Evolutionary conservation across 2,888 invertebrate species (phyloP).

Genomic region (Lithophane ornitopus): DNA sequence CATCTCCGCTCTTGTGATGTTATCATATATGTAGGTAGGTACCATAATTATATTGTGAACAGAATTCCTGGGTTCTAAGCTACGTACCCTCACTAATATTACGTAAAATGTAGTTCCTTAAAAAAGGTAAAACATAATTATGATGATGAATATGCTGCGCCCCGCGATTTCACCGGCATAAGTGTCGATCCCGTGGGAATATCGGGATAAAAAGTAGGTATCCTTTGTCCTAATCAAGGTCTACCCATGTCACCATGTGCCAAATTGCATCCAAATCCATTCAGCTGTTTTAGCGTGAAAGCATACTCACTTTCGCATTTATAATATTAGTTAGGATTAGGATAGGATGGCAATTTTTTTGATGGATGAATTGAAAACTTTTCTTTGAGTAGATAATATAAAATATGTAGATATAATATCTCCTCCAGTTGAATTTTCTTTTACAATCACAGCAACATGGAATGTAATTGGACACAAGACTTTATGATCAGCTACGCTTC

Average conservation of each 20-base stretch:
- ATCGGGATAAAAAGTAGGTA: too few species aligned
- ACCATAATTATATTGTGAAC: not conserved
- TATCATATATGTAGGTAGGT: not conserved
- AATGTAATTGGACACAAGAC: constrained; percentile 24
- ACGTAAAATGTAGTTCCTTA: not conserved
- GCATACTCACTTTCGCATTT: too few species aligned
- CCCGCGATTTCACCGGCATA: too few species aligned
- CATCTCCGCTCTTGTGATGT: not conserved
- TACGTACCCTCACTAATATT: not conserved
- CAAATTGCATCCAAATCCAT: too few species aligned
- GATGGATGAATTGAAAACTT: not conserved
- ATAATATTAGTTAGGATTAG: too few species aligned
- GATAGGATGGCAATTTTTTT: not conserved
- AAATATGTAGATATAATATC: not conserved
- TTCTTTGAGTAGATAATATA: not conserved
- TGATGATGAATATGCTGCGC: too few species aligned
- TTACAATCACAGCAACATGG: not conserved
- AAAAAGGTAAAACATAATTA: not conserved
- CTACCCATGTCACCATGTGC: too few species aligned
- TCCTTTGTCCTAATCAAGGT: too few species aligned
- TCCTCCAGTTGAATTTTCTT: not conserved
- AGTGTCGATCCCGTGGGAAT: too few species aligned
- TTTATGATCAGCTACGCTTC: not conserved
- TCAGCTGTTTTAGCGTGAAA: too few species aligned
- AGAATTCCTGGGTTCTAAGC: not conserved